phyloP scores from a whole-genome alignment of 64 coral and sea anemone species.

The Stylophora pistillata region DNA sequence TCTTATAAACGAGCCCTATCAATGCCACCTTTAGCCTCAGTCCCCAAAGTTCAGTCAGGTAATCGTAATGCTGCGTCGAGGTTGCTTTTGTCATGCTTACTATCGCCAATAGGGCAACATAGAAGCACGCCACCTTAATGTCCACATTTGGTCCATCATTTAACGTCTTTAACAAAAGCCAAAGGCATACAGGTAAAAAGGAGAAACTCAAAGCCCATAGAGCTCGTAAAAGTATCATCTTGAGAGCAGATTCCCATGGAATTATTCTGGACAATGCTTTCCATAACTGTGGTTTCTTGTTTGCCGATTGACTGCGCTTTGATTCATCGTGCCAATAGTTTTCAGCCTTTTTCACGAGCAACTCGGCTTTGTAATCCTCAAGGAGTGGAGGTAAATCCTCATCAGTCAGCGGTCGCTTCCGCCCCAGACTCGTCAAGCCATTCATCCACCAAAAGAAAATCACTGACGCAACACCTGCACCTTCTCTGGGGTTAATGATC shows the following conservation, averaged over 20 bases:
- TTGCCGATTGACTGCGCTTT: neutral
- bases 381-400: conserved; percentile 44
- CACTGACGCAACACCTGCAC: conserved; percentile 23
- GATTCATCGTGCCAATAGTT: conserved; percentile 20
- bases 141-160: neutral
- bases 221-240: neutral
- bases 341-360: neutral
- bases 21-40: neutral
- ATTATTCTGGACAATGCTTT: conserved; percentile 32
- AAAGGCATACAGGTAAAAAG: neutral
- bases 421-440: conserved; percentile 27
- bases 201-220: neutral
- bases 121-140: neutral
- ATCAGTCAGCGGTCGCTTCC: conserved; percentile 64
- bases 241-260: neutral
- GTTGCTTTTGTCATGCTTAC: neutral
- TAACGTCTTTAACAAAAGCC: conserved; percentile 28
- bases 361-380: neutral
- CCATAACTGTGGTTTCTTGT: conserved; percentile 38
- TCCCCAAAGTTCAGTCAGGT: neutral
- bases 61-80: neutral
- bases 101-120: neutral
- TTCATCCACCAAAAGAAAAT: conserved; percentile 71
- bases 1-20: neutral
- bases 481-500: conserved; percentile 29